Percentiles rank a stretch among this genome's conserved stretches.
phyloP scores from a whole-genome alignment of 2,797 vertebrate genomes.

The Pipistrellus pipistrellus region DNA sequence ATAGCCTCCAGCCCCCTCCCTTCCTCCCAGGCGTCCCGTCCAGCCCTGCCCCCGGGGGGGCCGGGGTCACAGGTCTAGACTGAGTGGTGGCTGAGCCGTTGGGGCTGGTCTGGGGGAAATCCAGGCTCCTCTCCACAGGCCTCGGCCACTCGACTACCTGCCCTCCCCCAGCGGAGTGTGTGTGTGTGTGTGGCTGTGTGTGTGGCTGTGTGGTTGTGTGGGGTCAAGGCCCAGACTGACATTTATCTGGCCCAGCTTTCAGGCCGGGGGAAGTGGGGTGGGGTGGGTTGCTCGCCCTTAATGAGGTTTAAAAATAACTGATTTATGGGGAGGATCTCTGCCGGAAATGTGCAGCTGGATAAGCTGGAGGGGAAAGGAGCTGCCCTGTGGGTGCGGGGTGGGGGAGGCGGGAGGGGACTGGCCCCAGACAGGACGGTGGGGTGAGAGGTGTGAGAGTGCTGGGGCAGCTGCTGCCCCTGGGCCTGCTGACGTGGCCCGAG shows the following conservation, averaged over 20 bases:
- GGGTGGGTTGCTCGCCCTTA: slow-evolving; percentile 4
- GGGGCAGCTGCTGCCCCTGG: background rate
- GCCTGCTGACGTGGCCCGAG: background rate
- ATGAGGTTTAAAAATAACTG: slow-evolving; percentile 80
- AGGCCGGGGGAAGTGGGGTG: slow-evolving; percentile 1
- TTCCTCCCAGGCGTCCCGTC: background rate
- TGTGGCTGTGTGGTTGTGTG: background rate
- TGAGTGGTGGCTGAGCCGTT: background rate
- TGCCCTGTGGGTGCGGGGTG: background rate
- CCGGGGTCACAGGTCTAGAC: background rate
- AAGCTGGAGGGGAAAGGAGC: slow-evolving; percentile 4
- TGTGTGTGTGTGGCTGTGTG: slow-evolving; percentile 27
- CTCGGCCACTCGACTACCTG: background rate
- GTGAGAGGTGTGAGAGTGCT: background rate
- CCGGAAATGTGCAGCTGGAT: slow-evolving; percentile 64
- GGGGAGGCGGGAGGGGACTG: background rate
- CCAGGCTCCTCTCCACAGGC: background rate
- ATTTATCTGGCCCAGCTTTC: slow-evolving; percentile 50
- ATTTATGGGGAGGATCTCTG: slow-evolving; percentile 58
- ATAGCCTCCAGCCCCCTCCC: background rate
- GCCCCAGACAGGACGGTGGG: background rate
- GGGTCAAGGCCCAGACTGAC: slow-evolving; percentile 50
- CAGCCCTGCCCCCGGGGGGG: background rate
- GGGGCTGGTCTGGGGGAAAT: background rate
- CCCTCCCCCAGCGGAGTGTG: background rate